Conservation (phyloP, 2,113 vertebrate species). For the Strigops habroptila region DNA sequence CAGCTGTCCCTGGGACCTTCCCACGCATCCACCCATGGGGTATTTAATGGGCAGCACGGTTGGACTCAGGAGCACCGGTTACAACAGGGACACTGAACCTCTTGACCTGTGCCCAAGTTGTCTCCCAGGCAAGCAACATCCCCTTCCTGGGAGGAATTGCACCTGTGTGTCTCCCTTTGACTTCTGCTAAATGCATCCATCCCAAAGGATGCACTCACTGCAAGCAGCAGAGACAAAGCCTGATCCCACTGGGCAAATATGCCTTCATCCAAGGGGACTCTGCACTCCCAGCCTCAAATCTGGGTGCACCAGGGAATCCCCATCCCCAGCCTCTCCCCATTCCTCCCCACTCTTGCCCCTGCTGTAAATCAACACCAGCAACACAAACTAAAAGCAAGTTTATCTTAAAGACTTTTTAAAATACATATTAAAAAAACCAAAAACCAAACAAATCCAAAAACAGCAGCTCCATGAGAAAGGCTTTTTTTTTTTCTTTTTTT, state of each 20-base stretch:
- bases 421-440: background rate
- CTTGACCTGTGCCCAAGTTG: background rate
- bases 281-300: accelerated
- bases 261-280: background rate
- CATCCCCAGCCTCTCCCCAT: background rate
- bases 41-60: too few relatives aligned
- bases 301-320: background rate
- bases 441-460: too few relatives aligned
- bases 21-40: accelerated
- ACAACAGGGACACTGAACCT: background rate
- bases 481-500: slow-evolving; percentile 63
- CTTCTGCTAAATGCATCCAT: background rate
- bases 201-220: background rate
- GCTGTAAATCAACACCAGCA: background rate
- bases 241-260: background rate
- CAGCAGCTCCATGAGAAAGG: slow-evolving; percentile 75
- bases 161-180: background rate
- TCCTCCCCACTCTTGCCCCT: background rate
- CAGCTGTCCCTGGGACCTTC: accelerated
- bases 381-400: background rate
- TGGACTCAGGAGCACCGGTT: background rate
- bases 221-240: accelerated
- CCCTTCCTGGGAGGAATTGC: background rate
- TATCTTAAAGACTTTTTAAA: background rate
- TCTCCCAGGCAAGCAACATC: background rate